phyloP scores from a whole-genome alignment of 2,888 invertebrate species.

The Eupithecia pulchellata region DNA sequence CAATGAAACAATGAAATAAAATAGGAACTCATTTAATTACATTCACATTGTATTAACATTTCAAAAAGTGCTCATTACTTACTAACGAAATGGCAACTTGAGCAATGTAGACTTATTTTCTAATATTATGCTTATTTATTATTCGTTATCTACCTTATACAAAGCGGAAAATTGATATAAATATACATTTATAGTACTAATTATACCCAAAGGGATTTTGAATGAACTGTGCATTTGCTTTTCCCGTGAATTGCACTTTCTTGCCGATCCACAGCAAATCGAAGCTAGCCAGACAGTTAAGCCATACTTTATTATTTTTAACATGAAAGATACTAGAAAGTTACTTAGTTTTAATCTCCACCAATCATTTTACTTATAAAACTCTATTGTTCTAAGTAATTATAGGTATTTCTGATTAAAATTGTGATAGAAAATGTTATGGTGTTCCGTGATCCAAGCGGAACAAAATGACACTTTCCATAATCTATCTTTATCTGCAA shows the following conservation, averaged over 20 bases:
- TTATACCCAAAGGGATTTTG: background rate
- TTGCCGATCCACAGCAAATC: background rate
- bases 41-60: conserved; percentile 74
- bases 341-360: background rate
- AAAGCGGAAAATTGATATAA: background rate
- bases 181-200: background rate
- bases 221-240: too few relatives aligned
- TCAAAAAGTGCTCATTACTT: conserved; percentile 58
- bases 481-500: background rate
- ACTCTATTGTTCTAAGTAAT: background rate
- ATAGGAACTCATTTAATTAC: conserved; percentile 85
- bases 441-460: background rate
- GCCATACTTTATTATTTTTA: background rate
- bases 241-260: background rate
- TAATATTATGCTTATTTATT: conserved; percentile 42
- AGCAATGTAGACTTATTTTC: conserved; percentile 65
- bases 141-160: background rate
- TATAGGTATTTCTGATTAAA: background rate
- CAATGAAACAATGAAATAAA: conserved; percentile 69
- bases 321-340: background rate
- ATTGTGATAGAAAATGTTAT: background rate
- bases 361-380: background rate
- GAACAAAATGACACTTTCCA: background rate
- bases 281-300: background rate
- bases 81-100: conserved; percentile 79